Conservation (phyloP, 1,140 invertebrate species). For the Maconellicoccus hirsutus region DNA sequence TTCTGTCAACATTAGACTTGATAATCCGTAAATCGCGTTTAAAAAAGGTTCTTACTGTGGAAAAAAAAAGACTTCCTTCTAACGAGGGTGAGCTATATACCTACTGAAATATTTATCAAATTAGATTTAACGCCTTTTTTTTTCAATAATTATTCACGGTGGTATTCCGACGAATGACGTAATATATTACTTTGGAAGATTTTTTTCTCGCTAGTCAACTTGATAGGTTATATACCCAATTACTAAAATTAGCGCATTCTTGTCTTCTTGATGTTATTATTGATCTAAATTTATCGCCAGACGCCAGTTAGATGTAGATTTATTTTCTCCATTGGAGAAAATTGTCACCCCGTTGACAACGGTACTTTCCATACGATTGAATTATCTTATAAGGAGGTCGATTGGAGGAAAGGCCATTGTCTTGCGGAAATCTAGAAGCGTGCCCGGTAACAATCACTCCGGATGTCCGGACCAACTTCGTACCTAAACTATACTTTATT, state of each 20-base stretch:
- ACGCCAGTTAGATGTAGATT: too few relatives aligned
- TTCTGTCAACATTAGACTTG: constrained; percentile 17
- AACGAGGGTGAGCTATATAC: not conserved
- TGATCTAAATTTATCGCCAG: too few relatives aligned
- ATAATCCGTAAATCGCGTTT: constrained; percentile 19
- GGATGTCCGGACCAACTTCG: constrained; percentile 11
- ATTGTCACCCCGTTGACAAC: too few relatives aligned
- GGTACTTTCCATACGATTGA: not conserved
- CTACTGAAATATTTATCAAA: constrained; percentile 17
- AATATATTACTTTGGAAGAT: not conserved
- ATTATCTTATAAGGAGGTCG: not conserved
- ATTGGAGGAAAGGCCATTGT: constrained; percentile 7
- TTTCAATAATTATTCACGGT: not conserved
- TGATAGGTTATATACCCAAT: not conserved
- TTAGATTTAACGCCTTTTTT: constrained; percentile 14
- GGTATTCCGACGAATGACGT: too few relatives aligned
- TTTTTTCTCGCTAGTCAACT: not conserved
- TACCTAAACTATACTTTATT: not conserved
- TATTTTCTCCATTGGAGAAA: too few relatives aligned
- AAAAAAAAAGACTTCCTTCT: not conserved
- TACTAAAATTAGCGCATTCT: not conserved
- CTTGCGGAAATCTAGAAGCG: constrained; percentile 12
- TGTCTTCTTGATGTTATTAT: too few relatives aligned
- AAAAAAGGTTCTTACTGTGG: not conserved
- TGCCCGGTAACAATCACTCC: constrained; percentile 8